Base-by-base conservation (phyloP, 1,140 invertebrate genomes). In the Dryas iulia region DNA sequence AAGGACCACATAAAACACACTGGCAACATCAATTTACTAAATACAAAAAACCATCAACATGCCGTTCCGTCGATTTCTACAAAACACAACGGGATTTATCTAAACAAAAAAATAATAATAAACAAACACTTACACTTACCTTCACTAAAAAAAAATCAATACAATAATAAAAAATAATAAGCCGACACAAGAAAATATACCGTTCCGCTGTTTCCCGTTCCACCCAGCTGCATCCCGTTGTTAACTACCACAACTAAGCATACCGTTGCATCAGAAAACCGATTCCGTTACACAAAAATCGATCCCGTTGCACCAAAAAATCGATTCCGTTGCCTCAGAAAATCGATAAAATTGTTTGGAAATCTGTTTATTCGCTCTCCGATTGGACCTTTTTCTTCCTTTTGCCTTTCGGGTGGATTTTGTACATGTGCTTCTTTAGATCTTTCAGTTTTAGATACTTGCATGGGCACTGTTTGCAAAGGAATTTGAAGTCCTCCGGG, bases 371-470 rank as follows among this genome's bases (percentile, higher is more conserved):
- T 54, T 84, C 82, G 12, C 62, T 73, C 8, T 76, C 71, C 21
- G 73, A 69, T 6, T 74, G 33, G 0, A 59, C 66, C 67, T 81
- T 80, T 73, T 75, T 76, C 78, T 78, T 80, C 69, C 81, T 76
- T 63, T 78, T 85, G 3, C 74, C 73, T 25, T 86, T 83, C 0
- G 85, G 85, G 33, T 89, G 86, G 8, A 70, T 77, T 71, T 87
- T 89, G 66, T 82, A 85, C 26, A 75, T 69, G 56, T 89, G 86
- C 31, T 84, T 87, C 35, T 81, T 77, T 2, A 89, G 65, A 47
- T 86, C 85, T 69, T 87, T 86, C 25, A 78, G 31, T 35, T 80
- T 81, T 28, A 84, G 56, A 39, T 85, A 89, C 69, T 80, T 83
- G 63, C 81, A 76, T 0, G 78, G 66, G 26, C 88, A 90, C 56